These are phyloP conservation scores for Anoplophora glabripennis DNA, from an alignment of 1,140 invertebrate species.

Conservation along the genomic window DNA sequence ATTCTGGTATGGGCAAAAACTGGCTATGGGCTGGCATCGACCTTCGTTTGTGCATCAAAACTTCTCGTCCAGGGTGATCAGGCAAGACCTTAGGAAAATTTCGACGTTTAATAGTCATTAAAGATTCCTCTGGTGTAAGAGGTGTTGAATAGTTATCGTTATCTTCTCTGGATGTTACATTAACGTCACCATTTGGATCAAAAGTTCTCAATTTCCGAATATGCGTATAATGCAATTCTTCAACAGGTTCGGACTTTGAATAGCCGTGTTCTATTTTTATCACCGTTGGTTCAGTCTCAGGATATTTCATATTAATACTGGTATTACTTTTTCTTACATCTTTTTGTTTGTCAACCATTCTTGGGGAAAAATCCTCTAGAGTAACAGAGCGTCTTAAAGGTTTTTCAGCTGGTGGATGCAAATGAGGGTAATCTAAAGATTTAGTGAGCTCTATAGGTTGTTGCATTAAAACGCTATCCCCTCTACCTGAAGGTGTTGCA, in stretches of 20 bases:
- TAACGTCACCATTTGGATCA: constrained; percentile 60
- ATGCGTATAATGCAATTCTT: constrained; percentile 52
- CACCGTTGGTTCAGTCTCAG: constrained; percentile 28
- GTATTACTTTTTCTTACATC: constrained; percentile 52
- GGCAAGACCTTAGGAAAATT: constrained; percentile 82
- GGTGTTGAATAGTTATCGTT: constrained; percentile 43
- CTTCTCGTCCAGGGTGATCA: constrained; percentile 57
- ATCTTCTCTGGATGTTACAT: constrained; percentile 67
- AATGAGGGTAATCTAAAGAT: constrained; percentile 51
- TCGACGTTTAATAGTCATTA: constrained; percentile 68
- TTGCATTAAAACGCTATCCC: constrained; percentile 68
- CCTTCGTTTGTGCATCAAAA: constrained; percentile 51
- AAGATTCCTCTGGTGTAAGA: constrained; percentile 64
- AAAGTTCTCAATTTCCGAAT: constrained; percentile 49
- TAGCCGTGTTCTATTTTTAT: constrained; percentile 66
- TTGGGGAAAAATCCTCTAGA: constrained; percentile 46
- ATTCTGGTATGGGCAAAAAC: constrained; percentile 48
- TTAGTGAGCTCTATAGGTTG: constrained; percentile 70
- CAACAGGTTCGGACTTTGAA: constrained; percentile 70
- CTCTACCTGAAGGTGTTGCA: constrained; percentile 68
- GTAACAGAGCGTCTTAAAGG: constrained; percentile 51
- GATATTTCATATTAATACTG: constrained; percentile 49
- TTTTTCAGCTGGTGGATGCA: constrained; percentile 26
- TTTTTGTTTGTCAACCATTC: constrained; percentile 30
- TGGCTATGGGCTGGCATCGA: constrained; percentile 54